phyloP scores from a whole-genome alignment of 2,888 invertebrate species.

The Deladenus siricidicola region DNA sequence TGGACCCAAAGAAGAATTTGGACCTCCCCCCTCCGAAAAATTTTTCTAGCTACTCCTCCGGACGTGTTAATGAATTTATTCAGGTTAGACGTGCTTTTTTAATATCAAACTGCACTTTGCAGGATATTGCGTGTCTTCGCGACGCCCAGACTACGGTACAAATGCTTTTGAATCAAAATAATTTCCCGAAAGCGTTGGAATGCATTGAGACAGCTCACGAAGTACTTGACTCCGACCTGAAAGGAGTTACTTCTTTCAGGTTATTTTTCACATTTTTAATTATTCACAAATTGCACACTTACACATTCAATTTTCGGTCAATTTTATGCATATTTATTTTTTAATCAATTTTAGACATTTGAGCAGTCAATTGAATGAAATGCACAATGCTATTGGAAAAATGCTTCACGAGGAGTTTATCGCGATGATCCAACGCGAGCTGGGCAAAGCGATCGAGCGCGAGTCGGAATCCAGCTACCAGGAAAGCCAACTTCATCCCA shows the following conservation, averaged over 20 bases:
- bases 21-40: no score
- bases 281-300: no score
- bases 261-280: constrained; percentile 42
- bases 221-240: constrained; percentile 71
- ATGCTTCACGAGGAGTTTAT: constrained; percentile 92
- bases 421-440: constrained; percentile 77
- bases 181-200: constrained; percentile 93
- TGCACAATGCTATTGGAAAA: constrained; percentile 87
- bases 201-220: constrained; percentile 88
- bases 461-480: constrained; percentile 21
- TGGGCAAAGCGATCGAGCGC: constrained; percentile 61
- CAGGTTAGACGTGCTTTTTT: background rate
- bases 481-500: constrained; percentile 11
- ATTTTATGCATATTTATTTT: constrained; percentile 6
- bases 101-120: background rate
- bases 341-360: constrained; percentile 65
- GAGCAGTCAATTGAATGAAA: constrained; percentile 86
- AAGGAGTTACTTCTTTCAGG: constrained; percentile 83
- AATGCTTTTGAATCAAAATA: constrained; percentile 80
- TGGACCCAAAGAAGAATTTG: no score
- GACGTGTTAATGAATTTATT: background rate
- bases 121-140: constrained; percentile 48
- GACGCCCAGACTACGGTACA: constrained; percentile 97
- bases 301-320: no score
- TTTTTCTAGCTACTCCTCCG: no score